phyloP scores from a whole-genome alignment of 2,113 vertebrate species.

The Ophiodon elongatus region DNA sequence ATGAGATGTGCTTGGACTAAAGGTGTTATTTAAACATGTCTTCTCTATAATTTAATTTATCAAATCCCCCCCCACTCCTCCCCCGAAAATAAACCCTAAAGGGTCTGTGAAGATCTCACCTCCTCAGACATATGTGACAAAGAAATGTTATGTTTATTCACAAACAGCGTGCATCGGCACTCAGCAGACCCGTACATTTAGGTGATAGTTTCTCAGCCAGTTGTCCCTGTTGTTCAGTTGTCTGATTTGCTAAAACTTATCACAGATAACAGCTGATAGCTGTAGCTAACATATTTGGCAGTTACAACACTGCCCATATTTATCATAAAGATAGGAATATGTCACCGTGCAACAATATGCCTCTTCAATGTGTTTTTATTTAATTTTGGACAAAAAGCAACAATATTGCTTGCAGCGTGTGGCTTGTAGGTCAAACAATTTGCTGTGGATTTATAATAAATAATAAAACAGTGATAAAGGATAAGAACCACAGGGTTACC shows the following conservation, averaged over 20 bases:
- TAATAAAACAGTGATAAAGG: neutral
- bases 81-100: neutral
- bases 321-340: neutral
- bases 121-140: neutral
- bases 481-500: neutral
- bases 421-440: neutral
- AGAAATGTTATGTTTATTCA: neutral
- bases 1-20: conserved; percentile 12
- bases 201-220: neutral
- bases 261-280: neutral
- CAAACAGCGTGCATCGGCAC: neutral
- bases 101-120: neutral
- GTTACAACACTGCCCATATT: neutral
- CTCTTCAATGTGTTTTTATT: neutral
- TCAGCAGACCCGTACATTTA: neutral
- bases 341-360: neutral
- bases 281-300: neutral
- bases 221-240: neutral
- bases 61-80: neutral
- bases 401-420: neutral
- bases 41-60: neutral
- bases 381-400: neutral
- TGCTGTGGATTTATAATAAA: neutral
- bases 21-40: conserved; percentile 27
- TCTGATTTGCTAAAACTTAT: neutral